Evolutionary conservation across 2,888 invertebrate genomes (phyloP).

Genomic region (Cosmia trapezina): DNA sequence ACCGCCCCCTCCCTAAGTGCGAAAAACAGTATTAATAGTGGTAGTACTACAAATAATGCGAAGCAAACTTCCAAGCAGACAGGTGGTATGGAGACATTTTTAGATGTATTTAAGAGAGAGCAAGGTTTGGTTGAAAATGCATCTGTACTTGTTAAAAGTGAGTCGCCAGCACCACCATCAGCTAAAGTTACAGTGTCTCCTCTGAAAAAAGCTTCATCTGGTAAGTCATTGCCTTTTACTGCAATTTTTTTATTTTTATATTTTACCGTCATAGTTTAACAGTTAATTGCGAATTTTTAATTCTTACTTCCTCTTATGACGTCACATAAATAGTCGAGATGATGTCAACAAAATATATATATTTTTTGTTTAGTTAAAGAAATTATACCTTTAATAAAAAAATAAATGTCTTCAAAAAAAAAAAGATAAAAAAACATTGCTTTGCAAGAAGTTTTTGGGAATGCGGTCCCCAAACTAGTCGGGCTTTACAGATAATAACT

Average conservation of each 20-base stretch:
- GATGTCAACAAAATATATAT: background rate
- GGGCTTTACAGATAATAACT: background rate
- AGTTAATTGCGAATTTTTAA: background rate
- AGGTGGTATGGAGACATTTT: slow-evolving; percentile 80
- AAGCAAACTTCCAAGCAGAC: slow-evolving; percentile 71
- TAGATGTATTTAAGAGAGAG: slow-evolving; percentile 88
- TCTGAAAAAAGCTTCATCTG: slow-evolving; percentile 78
- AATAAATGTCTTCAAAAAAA: no score
- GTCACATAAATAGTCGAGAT: background rate
- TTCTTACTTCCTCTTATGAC: slow-evolving; percentile 8
- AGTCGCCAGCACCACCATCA: slow-evolving; percentile 64
- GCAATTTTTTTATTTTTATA: background rate
- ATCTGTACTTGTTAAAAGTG: slow-evolving; percentile 75
- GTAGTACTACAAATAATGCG: slow-evolving; percentile 74
- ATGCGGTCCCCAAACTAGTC: background rate
- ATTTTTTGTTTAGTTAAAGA: background rate
- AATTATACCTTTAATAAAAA: background rate
- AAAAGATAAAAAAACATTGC: no score
- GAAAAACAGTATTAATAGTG: slow-evolving; percentile 84
- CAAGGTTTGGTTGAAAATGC: slow-evolving; percentile 79
- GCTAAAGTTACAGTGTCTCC: slow-evolving; percentile 75
- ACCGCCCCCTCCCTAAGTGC: slow-evolving; percentile 69
- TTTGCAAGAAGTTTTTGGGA: background rate
- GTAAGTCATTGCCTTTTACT: slow-evolving; percentile 63
- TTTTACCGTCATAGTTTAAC: background rate